Percentiles rank a stretch among this genome's conserved stretches.
These are phyloP conservation scores for Magallana angulata DNA, from an alignment of 1,140 invertebrate species.

Conservation along the genomic window DNA sequence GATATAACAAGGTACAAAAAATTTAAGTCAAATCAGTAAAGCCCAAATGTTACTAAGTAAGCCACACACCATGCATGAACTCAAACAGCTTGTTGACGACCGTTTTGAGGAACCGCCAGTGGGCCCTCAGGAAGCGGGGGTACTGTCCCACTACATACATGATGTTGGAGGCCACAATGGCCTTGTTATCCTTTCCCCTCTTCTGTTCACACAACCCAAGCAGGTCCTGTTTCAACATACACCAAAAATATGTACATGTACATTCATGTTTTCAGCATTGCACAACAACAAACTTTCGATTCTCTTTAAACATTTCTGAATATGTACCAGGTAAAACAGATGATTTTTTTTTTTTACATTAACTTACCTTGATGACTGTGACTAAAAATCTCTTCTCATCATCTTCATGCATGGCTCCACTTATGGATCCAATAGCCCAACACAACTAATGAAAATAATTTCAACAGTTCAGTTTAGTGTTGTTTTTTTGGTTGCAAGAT, in stretches of 20 bases:
- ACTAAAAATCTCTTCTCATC: conserved; percentile 99
- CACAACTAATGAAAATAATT: conserved; percentile 85
- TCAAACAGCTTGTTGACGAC: conserved; percentile 99
- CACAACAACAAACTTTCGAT: too few relatives aligned
- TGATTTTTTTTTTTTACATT: too few relatives aligned
- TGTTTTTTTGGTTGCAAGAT: background rate
- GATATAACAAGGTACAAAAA: too few relatives aligned
- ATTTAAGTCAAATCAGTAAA: too few relatives aligned
- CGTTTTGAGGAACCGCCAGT: conserved; percentile 99
- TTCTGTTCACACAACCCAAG: conserved; percentile 99
- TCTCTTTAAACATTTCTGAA: too few relatives aligned
- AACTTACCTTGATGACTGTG: conserved; percentile 93
- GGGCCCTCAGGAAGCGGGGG: conserved; percentile 97
- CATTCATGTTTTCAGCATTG: too few relatives aligned
- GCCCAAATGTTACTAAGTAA: background rate
- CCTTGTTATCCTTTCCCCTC: conserved; percentile 99
- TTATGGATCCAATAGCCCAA: conserved; percentile 99
- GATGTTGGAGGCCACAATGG: conserved; percentile 99
- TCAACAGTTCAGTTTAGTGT: background rate
- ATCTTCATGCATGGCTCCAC: conserved; percentile 99
- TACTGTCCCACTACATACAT: conserved; percentile 99
- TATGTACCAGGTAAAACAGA: too few relatives aligned
- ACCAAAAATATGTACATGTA: background rate
- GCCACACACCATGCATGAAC: conserved; percentile 95
- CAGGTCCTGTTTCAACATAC: conserved; percentile 84